phyloP scores from a whole-genome alignment of 2,113 vertebrate species.

The Myrmophylax atrothorax region DNA sequence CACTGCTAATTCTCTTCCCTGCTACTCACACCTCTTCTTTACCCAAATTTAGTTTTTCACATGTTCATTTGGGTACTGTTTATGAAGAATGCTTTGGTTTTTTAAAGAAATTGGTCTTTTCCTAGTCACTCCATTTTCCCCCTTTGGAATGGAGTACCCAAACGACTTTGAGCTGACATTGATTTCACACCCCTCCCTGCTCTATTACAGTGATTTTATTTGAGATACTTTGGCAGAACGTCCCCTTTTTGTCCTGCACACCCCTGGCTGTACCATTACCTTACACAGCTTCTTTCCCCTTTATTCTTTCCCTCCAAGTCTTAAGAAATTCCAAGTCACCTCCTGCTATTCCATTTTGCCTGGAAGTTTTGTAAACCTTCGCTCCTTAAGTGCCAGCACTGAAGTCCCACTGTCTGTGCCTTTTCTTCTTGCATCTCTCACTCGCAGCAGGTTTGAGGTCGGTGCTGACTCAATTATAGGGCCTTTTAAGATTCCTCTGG shows the following conservation, averaged over 20 bases:
- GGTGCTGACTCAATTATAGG: slow-evolving; percentile 26
- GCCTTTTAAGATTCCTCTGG: background rate
- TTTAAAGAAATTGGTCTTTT: background rate
- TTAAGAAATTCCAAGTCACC: background rate
- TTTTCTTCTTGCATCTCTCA: slow-evolving; percentile 4
- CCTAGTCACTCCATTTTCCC: background rate
- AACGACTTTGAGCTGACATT: background rate
- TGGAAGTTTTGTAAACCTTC: background rate
- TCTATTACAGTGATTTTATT: background rate
- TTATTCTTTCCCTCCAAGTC: background rate
- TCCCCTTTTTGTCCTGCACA: background rate
- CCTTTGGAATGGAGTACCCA: background rate
- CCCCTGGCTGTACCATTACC: background rate
- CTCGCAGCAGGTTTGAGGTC: background rate
- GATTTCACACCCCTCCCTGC: background rate
- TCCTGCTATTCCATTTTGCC: background rate
- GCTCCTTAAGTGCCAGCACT: background rate
- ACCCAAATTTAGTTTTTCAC: slow-evolving; percentile 45
- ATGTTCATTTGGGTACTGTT: slow-evolving; percentile 12
- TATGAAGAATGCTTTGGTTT: background rate
- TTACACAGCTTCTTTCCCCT: background rate
- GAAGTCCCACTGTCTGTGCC: background rate
- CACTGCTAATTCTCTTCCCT: slow-evolving; percentile 44
- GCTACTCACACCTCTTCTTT: slow-evolving; percentile 45
- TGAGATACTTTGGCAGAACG: background rate